phyloP scores from a whole-genome alignment of 2,888 invertebrate species.

The Tinea trinotella region DNA sequence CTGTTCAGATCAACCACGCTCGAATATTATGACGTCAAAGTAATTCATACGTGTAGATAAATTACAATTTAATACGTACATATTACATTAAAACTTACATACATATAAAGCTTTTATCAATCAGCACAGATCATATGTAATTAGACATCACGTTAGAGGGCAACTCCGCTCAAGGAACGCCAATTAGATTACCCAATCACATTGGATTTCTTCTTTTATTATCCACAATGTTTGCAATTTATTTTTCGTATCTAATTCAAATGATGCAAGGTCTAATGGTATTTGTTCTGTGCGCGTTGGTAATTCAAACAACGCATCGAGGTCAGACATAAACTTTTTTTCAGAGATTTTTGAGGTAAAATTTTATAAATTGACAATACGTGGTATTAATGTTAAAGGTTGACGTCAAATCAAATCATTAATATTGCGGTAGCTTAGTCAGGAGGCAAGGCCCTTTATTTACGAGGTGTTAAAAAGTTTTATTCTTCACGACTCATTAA shows the following conservation, averaged over 20 bases:
- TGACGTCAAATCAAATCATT: not conserved
- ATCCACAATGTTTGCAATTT: no score
- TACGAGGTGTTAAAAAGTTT: no score
- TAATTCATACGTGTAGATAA: not conserved
- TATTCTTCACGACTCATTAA: no score
- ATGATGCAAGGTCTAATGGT: no score
- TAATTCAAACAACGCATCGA: not conserved
- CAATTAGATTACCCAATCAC: no score
- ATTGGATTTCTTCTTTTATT: no score
- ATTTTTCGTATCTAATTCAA: not conserved
- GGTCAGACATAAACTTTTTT: not conserved
- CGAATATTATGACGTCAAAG: conserved; percentile 1
- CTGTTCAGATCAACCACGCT: not conserved
- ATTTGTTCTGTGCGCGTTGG: not conserved
- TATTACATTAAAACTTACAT: no score
- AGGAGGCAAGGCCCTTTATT: no score
- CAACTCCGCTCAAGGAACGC: no score
- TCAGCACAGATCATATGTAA: no score
- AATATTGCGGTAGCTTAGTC: not conserved
- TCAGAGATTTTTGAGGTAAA: not conserved
- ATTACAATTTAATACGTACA: not conserved
- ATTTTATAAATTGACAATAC: not conserved
- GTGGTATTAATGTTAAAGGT: not conserved
- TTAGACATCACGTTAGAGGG: not conserved
- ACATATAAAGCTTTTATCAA: conserved; percentile 7